Evolutionary conservation across 35 echinoderm and acorn worm genomes (phyloP), one percentile per base, ranked within the genome.

Genomic region (Nesometra sesokonis): DNA sequence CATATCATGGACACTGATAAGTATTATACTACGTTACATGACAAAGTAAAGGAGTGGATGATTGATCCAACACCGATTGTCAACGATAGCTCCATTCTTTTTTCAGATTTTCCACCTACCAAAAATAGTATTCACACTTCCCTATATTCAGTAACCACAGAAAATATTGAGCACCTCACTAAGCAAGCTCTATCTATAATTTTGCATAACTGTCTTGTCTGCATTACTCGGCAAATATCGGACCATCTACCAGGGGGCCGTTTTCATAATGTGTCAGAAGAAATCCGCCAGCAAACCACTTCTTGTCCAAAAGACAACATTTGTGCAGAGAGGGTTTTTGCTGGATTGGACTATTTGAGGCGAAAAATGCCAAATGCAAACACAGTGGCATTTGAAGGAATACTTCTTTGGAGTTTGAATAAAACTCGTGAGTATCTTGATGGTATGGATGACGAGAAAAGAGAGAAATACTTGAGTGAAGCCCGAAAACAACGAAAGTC

Each of bases 381-480:
- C n/a, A n/a, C n/a, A n/a, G n/a, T n/a, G n/a, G n/a, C n/a, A n/a
- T 85, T 90, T 32, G 77, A 90, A 34, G 89, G 89, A 0, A 90
- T 90, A 27, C 77, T 90, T 0, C 34, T 90, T 3, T 90, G 89
- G 89, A 90, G 82, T 40, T 31, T 90, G 27, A 90, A 90, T 38
- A 90, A 90, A 33, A 90, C 89, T n/a, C 85, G 89, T 31, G 13
- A 37, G 13, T 90, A 86, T 33, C 40, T 90, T 33, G 83, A 90
- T 31, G 37, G 37, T n/a, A 90, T 90, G 83, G 13, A 31, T 37
- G 57, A 23, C 5, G 77, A 80, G n/a, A 36, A 80, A 32, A 36
- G 36, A 80, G 46, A 36, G 17, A 47, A 43, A 78, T 90, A 46
- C 30, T 13, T 90, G 0, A 40, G 21, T 4, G 31, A 86, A 46